Percentiles rank a stretch among this genome's conserved stretches.
Evolutionary conservation across 2,113 vertebrate genomes (phyloP).

Genomic region (Leptodactylus fuscus): DNA sequence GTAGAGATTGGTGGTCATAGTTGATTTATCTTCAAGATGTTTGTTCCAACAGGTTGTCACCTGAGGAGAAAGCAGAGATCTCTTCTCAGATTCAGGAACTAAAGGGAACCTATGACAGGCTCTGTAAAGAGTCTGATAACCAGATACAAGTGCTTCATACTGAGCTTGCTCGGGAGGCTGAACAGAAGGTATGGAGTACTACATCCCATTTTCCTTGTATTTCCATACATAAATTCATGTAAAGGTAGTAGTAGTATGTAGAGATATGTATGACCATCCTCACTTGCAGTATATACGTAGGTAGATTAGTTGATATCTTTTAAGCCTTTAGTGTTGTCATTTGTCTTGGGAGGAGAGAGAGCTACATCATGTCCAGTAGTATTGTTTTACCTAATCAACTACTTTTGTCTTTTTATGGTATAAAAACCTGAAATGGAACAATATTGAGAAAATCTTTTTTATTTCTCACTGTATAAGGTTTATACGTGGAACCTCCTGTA

Average conservation of each 20-base stretch:
- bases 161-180: conserved; percentile 88
- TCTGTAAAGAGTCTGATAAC: conserved; percentile 83
- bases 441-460: too few relatives aligned
- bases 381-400: too few relatives aligned
- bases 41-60: conserved; percentile 79
- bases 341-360: conserved; percentile 6
- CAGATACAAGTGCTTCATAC: conserved; percentile 92
- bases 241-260: conserved; percentile 11
- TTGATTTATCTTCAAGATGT: neutral
- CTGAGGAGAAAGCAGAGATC: conserved; percentile 83
- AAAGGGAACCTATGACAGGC: conserved; percentile 83
- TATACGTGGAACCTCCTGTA: neutral
- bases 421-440: too few relatives aligned
- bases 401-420: too few relatives aligned
- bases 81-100: conserved; percentile 81
- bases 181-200: conserved; percentile 85
- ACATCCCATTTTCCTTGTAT: neutral
- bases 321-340: neutral
- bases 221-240: neutral
- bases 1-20: too few relatives aligned
- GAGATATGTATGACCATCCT: neutral
- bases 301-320: neutral
- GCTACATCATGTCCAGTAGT: neutral
- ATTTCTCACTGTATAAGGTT: too few relatives aligned
- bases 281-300: neutral